These are phyloP conservation scores for Tautogolabrus adspersus DNA, from an alignment of 2,113 vertebrate genomes.

Conservation along the genomic window DNA sequence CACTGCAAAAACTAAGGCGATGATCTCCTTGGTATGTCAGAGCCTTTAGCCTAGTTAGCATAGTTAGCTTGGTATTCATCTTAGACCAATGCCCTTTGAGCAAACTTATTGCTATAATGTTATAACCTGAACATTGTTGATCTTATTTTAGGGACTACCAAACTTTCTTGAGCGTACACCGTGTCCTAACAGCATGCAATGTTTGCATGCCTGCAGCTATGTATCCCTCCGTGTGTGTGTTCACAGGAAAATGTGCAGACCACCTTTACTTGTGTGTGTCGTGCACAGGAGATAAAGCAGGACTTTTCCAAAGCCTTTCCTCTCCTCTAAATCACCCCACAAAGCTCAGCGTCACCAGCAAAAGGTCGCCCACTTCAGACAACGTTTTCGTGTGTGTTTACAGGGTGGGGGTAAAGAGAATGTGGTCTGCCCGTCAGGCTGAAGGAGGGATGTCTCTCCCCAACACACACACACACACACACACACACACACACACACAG, in stretches of 20 bases:
- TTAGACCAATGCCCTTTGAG: no score
- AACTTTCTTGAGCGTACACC: no score
- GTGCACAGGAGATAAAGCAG: slow-evolving; percentile 23
- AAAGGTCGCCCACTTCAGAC: slow-evolving; percentile 53
- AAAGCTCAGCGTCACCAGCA: slow-evolving; percentile 34
- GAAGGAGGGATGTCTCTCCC: slow-evolving; percentile 33
- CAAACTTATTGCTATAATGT: no score
- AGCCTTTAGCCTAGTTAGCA: no score
- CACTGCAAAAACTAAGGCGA: no score
- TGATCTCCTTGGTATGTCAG: no score
- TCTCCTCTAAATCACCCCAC: slow-evolving; percentile 28
- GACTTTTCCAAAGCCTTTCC: not conserved
- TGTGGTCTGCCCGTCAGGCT: slow-evolving; percentile 25
- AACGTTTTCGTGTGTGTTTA: slow-evolving; percentile 31
- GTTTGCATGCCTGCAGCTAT: not conserved
- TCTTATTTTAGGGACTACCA: no score
- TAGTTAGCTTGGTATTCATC: no score
- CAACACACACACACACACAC: slow-evolving; percentile 9
- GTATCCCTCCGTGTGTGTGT: not conserved
- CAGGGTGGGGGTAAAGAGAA: slow-evolving; percentile 22
- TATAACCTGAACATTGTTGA: no score
- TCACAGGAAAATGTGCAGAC: not conserved
- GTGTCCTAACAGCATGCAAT: no score
- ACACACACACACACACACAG: slow-evolving; percentile 26
- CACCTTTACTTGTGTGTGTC: slow-evolving; percentile 8